These are phyloP conservation scores for Carettochelys insculpta DNA, from an alignment of 2,113 vertebrate species.

Conservation along the genomic window DNA sequence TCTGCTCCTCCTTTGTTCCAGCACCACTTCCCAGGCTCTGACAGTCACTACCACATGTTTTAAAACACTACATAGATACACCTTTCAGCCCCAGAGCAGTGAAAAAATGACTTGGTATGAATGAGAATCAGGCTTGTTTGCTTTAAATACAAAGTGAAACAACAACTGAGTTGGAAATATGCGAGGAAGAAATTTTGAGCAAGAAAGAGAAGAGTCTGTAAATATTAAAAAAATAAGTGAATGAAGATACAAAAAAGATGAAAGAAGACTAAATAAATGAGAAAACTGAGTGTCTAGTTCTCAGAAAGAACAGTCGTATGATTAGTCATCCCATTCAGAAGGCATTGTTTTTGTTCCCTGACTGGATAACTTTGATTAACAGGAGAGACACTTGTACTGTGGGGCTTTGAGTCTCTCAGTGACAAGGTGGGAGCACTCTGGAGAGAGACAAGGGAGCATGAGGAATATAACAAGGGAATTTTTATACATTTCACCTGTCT, in stretches of 20 bases:
- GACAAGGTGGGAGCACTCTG: neutral
- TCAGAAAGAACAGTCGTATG: neutral
- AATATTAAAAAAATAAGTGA: neutral
- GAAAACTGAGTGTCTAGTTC: neutral
- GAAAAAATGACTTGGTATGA: neutral
- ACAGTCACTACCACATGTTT: neutral
- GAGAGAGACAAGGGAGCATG: rapidly evolving
- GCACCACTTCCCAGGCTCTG: neutral
- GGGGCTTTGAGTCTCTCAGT: neutral
- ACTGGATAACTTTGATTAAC: neutral
- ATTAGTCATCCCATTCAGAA: neutral
- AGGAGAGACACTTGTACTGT: neutral
- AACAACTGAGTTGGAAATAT: neutral
- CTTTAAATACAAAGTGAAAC: neutral
- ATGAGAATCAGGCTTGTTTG: rapidly evolving
- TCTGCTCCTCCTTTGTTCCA: no score
- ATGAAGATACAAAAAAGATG: neutral
- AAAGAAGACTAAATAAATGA: neutral
- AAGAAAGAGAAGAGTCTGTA: neutral
- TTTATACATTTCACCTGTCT: neutral
- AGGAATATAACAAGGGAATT: neutral
- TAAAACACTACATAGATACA: neutral
- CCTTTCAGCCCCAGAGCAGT: no score
- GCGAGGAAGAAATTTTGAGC: neutral
- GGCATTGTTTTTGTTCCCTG: rapidly evolving